Evolutionary conservation across 2,113 vertebrate species (phyloP), one percentile per base, ranked within the genome.

Genomic region (Australoheros scitulus): DNA sequence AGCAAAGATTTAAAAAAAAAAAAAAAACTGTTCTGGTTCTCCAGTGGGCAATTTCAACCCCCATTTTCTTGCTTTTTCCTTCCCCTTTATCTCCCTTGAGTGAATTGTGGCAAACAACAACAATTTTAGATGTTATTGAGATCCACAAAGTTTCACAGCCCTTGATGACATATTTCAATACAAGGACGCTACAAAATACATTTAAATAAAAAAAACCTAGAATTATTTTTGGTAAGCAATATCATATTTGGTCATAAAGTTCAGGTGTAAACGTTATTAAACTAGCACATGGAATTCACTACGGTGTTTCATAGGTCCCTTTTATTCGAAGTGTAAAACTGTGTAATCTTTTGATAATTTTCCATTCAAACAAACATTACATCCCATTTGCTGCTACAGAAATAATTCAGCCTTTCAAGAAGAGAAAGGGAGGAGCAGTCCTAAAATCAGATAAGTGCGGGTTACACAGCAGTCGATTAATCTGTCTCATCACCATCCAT

Each of bases 381-480:
- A 91, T 91, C 87, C 82, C 81, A 90, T 92, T 94, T 92, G 90
- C 85, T 85, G 76, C 80, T 14, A 15, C n/a, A 68, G 78, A 88
- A 81, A 93, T 94, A 91, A 92, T 89, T 85, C 85, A 81, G 88
- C 88, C 88, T 93, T 91, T 92, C 89, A 93, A 87, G 88, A 93
- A 89, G 52, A 92, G 88, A 94, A 91, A 84, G 78, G 93, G 92
- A 91, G 93, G 92, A 90, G 90, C 87, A 83, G 92, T 18, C 75
- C 87, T 91, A 76, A 88, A 90, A 95, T 95, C 92, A 92, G 94
- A 95, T 94, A 93, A 94, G 91, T 83, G 91, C 75, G 80, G 90
- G 89, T 83, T 92, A 90, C 90, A 91, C 77, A 83, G 87, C 85
- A 88, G 90, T 93, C 88, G 57, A 93, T 94, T 93, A 93, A 94